Evolutionary conservation across 1,140 invertebrate genomes (phyloP).

Genomic region (Hypothenemus hampei): DNA sequence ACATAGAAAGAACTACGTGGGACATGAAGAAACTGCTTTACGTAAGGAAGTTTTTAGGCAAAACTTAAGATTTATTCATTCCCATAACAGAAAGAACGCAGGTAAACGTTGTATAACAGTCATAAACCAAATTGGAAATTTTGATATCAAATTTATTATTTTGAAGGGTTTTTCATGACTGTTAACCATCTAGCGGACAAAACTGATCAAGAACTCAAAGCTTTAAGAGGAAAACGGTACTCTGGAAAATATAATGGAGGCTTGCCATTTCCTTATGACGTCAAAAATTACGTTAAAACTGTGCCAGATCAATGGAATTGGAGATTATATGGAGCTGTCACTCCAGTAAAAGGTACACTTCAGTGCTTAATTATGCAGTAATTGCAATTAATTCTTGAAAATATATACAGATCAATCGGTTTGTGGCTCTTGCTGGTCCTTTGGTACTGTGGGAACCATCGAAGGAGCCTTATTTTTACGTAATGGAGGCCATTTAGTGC

Average conservation of each 20-base stretch:
- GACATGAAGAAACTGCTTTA: constrained; percentile 60
- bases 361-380: constrained; percentile 5
- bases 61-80: constrained; percentile 65
- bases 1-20: constrained; percentile 68
- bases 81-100: constrained; percentile 38
- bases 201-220: constrained; percentile 69
- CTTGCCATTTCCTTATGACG: constrained; percentile 68
- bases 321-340: constrained; percentile 88
- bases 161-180: constrained; percentile 65
- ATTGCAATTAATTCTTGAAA: background rate
- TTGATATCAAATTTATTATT: background rate
- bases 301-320: constrained; percentile 78
- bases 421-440: constrained; percentile 96
- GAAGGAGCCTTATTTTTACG: constrained; percentile 89
- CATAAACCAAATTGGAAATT: background rate
- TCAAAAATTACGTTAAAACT: constrained; percentile 37
- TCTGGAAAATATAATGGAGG: constrained; percentile 68
- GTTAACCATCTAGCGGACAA: constrained; percentile 89
- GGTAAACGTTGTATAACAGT: constrained; percentile 21
- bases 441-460: constrained; percentile 88
- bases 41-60: constrained; percentile 82
- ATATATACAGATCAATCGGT: constrained; percentile 76
- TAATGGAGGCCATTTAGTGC: constrained; percentile 70
- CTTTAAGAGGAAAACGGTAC: constrained; percentile 70
- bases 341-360: constrained; percentile 77